Base-by-base conservation (phyloP, 2,888 invertebrate species). In the Slavum lentiscoides region DNA sequence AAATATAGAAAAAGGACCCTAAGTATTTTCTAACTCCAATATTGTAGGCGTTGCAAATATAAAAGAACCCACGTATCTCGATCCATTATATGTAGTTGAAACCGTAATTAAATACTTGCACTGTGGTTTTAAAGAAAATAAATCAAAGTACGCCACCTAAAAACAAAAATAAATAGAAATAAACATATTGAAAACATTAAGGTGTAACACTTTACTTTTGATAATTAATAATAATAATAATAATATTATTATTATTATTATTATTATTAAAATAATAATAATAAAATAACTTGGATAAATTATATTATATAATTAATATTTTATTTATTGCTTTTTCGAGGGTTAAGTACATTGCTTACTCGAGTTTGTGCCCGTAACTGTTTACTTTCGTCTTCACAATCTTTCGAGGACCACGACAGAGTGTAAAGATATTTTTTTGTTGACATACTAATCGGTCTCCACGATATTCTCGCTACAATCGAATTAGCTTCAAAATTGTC, bases 121-220 rank as follows among this genome's bases (percentile, higher is more conserved):
- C 19, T 37, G 53, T 23, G 69, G 62, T 37, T 70, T 77, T 49
- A 77, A 62, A 0, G 77, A 77, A 53, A 64, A 62, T 59, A 77
- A 69, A 69, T 77, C 77, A 49, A 77, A 77, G 55, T 37, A 77
- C 39, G 53, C 30, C 37, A 70, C 39, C 77, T 77, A 23, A 77
- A 61, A 76, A 69, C 43, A 67, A 73, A 17, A 72, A 61, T 23
- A 43, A 13, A 62, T 21, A 3, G 62, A 21, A 53, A 53, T 49
- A n/a, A 53, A 49, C 49, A 19, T 11, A 11, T 30, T 49, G 19
- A 0, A 59, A n/a, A 58, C 19, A 37, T 30, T 13, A 5, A 62
- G 17, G 17, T 4, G 30, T 30, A 4, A 15, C 9, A 43, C 43
- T 43, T 43, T 43, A 43, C 43, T 43, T 43, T 9, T 9, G 43